These are phyloP conservation scores for Danio jaintianensis DNA, from an alignment of 2,797 vertebrate species.

Conservation along the genomic window DNA sequence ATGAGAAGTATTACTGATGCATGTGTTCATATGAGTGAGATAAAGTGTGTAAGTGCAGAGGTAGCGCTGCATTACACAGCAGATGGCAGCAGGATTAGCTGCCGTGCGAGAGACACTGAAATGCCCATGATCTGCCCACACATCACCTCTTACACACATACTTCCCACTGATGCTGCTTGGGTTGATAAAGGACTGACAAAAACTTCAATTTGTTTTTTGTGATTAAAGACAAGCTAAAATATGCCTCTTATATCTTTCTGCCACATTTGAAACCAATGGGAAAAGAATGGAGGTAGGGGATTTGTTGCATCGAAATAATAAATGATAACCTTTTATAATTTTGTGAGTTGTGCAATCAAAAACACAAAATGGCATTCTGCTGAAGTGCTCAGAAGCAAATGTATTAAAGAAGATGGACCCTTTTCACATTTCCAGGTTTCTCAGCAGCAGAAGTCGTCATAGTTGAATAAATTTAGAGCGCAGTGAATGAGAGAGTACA, in stretches of 20 bases:
- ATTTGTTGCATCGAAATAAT: not conserved
- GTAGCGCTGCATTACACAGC: conserved; percentile 68
- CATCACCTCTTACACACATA: conserved; percentile 8
- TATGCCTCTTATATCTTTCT: conserved; percentile 64
- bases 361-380: not conserved
- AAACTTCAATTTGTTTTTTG: conserved; percentile 72
- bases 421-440: too few species aligned
- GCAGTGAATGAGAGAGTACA: too few species aligned
- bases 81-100: conserved; percentile 73
- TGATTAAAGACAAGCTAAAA: conserved; percentile 73
- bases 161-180: conserved; percentile 58
- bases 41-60: conserved; percentile 61
- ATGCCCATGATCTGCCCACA: not conserved
- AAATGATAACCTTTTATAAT: not conserved
- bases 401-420: not conserved
- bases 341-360: not conserved
- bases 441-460: too few species aligned
- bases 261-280: not conserved
- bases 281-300: not conserved
- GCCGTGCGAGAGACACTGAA: conserved; percentile 31
- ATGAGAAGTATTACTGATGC: conserved; percentile 5
- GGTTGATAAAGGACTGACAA: conserved; percentile 72
- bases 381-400: not conserved
- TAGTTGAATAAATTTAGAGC: too few species aligned
- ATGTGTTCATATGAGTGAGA: conserved; percentile 8